Evolutionary conservation across 64 coral and sea anemone genomes (phyloP).

Genomic region (Platygyra sinensis): DNA sequence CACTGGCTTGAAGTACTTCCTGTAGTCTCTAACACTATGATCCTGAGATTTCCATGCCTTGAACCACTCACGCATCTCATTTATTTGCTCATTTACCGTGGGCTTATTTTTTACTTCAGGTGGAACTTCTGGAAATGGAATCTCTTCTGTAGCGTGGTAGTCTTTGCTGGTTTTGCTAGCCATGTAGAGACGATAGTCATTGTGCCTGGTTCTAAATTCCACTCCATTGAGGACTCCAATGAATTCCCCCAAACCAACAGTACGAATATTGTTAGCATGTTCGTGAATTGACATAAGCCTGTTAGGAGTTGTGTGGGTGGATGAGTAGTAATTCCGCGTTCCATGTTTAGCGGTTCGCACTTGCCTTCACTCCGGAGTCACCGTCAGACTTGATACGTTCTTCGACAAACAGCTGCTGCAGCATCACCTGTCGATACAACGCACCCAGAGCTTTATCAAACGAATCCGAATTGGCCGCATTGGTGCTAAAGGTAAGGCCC

Average conservation of each 20-base stretch:
- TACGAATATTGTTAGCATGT: slow-evolving; percentile 72
- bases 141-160: slow-evolving; percentile 33
- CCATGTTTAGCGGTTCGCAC: slow-evolving; percentile 18
- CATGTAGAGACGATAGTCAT: slow-evolving; percentile 79
- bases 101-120: slow-evolving; percentile 48
- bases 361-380: slow-evolving; percentile 65
- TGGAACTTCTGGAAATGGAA: slow-evolving; percentile 69
- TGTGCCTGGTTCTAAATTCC: slow-evolving; percentile 82
- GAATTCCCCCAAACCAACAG: too few species aligned
- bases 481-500: background rate
- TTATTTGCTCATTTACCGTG: slow-evolving; percentile 32
- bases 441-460: slow-evolving; percentile 2
- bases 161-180: slow-evolving; percentile 13
- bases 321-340: slow-evolving; percentile 46
- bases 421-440: slow-evolving; percentile 45
- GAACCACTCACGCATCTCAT: slow-evolving; percentile 71
- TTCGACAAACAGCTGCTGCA: slow-evolving; percentile 68
- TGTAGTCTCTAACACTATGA: slow-evolving; percentile 49
- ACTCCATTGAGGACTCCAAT: slow-evolving; percentile 72
- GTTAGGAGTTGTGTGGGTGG: background rate
- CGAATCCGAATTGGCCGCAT: background rate
- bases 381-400: slow-evolving; percentile 57
- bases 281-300: slow-evolving; percentile 62
- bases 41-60: slow-evolving; percentile 68
- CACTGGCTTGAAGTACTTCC: too few species aligned